Evolutionary conservation across 2,113 vertebrate species (phyloP).

Genomic region (Aldabrachelys gigantea): DNA sequence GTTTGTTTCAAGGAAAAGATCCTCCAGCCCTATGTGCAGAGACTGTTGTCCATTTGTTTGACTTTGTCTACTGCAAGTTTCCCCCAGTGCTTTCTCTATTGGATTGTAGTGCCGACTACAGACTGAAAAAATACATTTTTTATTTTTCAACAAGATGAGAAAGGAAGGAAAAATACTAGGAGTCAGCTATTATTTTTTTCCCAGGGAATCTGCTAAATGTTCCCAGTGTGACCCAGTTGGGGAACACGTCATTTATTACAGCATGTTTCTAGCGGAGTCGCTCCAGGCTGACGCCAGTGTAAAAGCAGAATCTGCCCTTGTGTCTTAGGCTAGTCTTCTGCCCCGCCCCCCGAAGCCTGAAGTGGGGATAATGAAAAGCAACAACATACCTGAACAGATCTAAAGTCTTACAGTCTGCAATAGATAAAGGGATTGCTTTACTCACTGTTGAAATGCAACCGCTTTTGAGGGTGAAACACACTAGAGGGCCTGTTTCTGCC

Average conservation of each 20-base stretch:
- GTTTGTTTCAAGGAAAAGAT: background rate
- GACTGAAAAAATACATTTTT: background rate
- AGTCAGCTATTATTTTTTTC: background rate
- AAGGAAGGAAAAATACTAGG: background rate
- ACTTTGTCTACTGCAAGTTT: background rate
- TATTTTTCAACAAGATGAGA: background rate
- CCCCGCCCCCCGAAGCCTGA: background rate
- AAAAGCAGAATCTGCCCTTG: background rate
- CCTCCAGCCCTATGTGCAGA: background rate
- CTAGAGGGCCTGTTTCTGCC: background rate
- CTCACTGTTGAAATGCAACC: background rate
- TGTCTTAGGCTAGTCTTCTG: background rate
- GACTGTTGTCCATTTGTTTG: background rate
- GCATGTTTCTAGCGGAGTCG: background rate
- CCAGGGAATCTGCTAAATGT: background rate
- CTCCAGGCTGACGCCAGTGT: background rate
- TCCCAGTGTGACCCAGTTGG: background rate
- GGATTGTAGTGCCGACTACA: background rate
- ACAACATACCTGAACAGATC: background rate
- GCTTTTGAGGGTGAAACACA: background rate
- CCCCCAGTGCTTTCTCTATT: background rate
- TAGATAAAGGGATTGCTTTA: background rate
- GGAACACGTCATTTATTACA: background rate
- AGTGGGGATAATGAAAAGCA: background rate
- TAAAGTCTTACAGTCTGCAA: background rate